Percentiles rank a stretch among this genome's conserved stretches.
Evolutionary conservation across 2,797 vertebrate genomes (phyloP).

Genomic region (Chaenodraco wilsoni): DNA sequence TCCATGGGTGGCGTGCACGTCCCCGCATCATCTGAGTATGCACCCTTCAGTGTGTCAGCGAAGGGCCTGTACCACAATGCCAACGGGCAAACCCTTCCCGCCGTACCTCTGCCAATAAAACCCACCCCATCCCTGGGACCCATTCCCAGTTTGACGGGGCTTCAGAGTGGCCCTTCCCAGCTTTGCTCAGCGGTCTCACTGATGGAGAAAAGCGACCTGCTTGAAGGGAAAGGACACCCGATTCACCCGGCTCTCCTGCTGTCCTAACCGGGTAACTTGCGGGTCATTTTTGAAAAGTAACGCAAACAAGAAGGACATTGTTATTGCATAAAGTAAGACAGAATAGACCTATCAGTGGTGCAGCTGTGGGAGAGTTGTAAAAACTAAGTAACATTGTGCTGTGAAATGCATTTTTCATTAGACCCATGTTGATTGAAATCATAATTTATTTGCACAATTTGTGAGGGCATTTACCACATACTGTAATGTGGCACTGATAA

Average conservation of each 20-base stretch:
- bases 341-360: slow-evolving; percentile 20
- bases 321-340: slow-evolving; percentile 15
- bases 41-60: slow-evolving; percentile 90
- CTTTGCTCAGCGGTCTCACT: slow-evolving; percentile 83
- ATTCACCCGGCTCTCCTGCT: slow-evolving; percentile 91
- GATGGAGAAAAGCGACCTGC: slow-evolving; percentile 84
- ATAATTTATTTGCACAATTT: slow-evolving; percentile 75
- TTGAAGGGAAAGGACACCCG: slow-evolving; percentile 86
- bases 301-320: slow-evolving; percentile 26
- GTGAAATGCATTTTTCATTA: slow-evolving; percentile 56
- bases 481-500: slow-evolving; percentile 66
- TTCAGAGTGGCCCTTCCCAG: slow-evolving; percentile 80
- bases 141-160: slow-evolving; percentile 81
- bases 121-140: slow-evolving; percentile 88
- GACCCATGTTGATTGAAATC: slow-evolving; percentile 63
- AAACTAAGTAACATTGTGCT: slow-evolving; percentile 52
- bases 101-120: slow-evolving; percentile 95
- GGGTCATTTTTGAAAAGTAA: slow-evolving; percentile 34
- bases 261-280: slow-evolving; percentile 73
- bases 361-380: slow-evolving; percentile 50
- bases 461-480: slow-evolving; percentile 71
- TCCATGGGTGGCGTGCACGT: slow-evolving; percentile 83
- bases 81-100: slow-evolving; percentile 88
- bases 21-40: slow-evolving; percentile 89
- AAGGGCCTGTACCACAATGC: slow-evolving; percentile 92